Evolutionary conservation across 2,113 vertebrate genomes (phyloP).

Genomic region (Pseudorectes ferrugineus): DNA sequence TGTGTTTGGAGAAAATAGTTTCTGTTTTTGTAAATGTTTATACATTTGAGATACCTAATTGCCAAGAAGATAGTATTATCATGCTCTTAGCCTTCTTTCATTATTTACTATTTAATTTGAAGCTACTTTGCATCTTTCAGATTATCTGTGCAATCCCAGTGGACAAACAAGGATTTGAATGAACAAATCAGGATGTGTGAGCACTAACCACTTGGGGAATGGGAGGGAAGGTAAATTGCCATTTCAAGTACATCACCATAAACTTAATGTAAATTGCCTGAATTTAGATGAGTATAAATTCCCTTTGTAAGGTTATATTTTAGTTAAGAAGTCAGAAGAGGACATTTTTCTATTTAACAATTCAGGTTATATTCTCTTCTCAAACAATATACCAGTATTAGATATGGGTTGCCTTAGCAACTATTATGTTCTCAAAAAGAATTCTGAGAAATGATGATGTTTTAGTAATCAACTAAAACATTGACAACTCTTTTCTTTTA

Average conservation of each 20-base stretch:
- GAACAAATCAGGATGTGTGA: not conserved
- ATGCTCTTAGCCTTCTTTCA: not conserved
- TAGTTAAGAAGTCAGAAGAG: not conserved
- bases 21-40: not conserved
- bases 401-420: not conserved
- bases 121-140: not conserved
- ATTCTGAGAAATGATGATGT: not conserved
- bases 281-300: not conserved
- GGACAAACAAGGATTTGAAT: not conserved
- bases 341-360: not conserved
- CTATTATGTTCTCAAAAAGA: not conserved
- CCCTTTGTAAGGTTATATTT: not conserved
- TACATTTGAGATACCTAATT: not conserved
- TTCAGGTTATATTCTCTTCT: not conserved
- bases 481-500: not conserved
- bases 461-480: not conserved
- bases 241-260: not conserved
- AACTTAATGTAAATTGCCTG: not conserved
- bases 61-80: not conserved
- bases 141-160: not conserved
- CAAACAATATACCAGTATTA: not conserved
- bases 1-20: not conserved
- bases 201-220: not conserved
- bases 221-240: not conserved
- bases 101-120: not conserved